phyloP scores from a whole-genome alignment of 1,140 invertebrate species.

The Pachypeltis micranthus region DNA sequence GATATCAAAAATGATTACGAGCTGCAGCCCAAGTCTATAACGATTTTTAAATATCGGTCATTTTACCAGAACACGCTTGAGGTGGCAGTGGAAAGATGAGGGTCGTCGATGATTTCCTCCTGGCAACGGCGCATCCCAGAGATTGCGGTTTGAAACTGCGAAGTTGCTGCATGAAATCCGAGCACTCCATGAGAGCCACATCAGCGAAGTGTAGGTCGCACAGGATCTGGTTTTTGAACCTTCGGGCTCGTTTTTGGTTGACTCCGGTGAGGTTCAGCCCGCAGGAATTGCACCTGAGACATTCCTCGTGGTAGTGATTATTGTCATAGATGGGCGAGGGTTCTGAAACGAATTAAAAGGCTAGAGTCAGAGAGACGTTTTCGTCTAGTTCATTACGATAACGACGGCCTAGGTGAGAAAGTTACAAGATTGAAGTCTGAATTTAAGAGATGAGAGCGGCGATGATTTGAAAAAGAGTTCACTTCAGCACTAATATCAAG shows the following conservation, averaged over 20 bases:
- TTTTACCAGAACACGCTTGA: constrained; percentile 86
- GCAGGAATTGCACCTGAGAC: constrained; percentile 86
- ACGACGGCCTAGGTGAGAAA: too few species aligned
- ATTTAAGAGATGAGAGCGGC: too few species aligned
- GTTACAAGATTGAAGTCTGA: too few species aligned
- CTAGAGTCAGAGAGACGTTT: too few species aligned
- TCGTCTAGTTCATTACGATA: too few species aligned
- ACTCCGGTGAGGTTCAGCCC: constrained; percentile 81
- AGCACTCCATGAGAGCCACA: constrained; percentile 90
- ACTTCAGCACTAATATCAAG: too few species aligned
- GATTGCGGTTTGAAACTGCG: constrained; percentile 90
- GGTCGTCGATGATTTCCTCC: constrained; percentile 83
- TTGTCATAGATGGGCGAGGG: constrained; percentile 82
- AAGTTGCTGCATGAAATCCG: constrained; percentile 91
- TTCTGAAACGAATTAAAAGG: too few species aligned
- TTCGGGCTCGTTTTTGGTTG: constrained; percentile 66
- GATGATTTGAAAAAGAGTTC: too few species aligned
- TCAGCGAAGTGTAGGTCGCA: constrained; percentile 85
- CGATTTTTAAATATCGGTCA: too few species aligned
- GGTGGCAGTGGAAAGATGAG: constrained; percentile 86
- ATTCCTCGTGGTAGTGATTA: constrained; percentile 93
- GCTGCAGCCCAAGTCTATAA: too few species aligned
- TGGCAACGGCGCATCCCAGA: constrained; percentile 80
- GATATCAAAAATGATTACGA: too few species aligned
- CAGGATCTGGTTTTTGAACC: constrained; percentile 73